Percentiles rank a stretch among this genome's conserved stretches.
Conservation (phyloP, 35 echinoderm and acorn worm genomes). For the Anneissia japonica region DNA sequence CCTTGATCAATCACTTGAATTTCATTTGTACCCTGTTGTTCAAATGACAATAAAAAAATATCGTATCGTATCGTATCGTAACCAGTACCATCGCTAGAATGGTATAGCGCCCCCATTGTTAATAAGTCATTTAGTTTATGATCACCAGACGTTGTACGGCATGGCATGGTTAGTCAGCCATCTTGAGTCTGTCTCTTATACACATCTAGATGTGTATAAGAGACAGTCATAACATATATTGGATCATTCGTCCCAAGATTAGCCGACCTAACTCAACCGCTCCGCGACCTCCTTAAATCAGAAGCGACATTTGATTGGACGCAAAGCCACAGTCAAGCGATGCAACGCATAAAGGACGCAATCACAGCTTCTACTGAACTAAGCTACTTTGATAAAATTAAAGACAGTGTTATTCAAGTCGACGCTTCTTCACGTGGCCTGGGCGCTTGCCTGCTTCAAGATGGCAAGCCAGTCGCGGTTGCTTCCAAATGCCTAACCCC, state of each 20-base stretch:
- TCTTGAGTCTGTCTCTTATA: no score
- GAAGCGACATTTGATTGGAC: conserved; percentile 22
- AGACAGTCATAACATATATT: conserved; percentile 6
- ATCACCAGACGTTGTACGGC: no score
- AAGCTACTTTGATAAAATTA: conserved; percentile 35
- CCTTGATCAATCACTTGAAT: no score
- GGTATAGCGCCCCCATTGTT: no score
- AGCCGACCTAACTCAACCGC: not conserved
- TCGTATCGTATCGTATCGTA: no score
- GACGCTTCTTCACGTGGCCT: conserved; percentile 28
- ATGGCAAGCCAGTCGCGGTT: conserved; percentile 7
- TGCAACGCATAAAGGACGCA: conserved; percentile 11
- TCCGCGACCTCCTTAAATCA: conserved; percentile 6
- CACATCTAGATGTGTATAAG: no score
- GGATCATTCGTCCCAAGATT: not conserved
- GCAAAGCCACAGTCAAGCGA: not conserved
- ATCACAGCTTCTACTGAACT: conserved; percentile 12
- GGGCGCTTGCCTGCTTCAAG: conserved; percentile 22
- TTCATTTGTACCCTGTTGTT: no score
- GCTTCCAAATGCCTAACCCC: conserved; percentile 35
- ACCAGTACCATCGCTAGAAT: no score
- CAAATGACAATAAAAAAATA: no score
- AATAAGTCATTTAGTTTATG: no score
- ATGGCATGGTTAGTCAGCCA: no score
- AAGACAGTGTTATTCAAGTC: conserved; percentile 30